Evolutionary conservation across 1,140 invertebrate genomes (phyloP).

Genomic region (Phenacoccus solenopsis): DNA sequence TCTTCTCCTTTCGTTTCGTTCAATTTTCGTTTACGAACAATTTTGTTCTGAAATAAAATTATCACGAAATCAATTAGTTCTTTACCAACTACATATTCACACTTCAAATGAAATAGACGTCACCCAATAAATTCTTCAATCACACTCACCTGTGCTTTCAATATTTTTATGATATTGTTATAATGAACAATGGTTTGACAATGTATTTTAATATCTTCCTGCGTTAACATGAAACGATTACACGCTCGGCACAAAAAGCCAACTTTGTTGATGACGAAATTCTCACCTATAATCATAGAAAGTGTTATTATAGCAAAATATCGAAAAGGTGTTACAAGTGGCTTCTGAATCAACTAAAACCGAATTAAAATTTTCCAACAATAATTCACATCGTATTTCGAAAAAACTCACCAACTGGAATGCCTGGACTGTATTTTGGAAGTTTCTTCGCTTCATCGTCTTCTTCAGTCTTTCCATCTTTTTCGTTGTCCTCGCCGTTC

Average conservation of each 20-base stretch:
- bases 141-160: slow-evolving; percentile 26
- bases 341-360: not conserved
- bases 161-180: slow-evolving; percentile 25
- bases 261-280: slow-evolving; percentile 25
- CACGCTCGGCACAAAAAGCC: slow-evolving; percentile 27
- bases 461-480: slow-evolving; percentile 19
- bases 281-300: slow-evolving; percentile 24
- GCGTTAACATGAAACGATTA: slow-evolving; percentile 25
- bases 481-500: slow-evolving; percentile 28
- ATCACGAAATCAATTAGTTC: not conserved
- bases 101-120: not conserved
- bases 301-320: too few relatives aligned
- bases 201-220: slow-evolving; percentile 27
- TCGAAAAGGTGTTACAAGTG: too few relatives aligned
- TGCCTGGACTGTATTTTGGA: slow-evolving; percentile 25
- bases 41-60: slow-evolving; percentile 9
- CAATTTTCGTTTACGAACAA: not conserved
- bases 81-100: not conserved
- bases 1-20: not conserved
- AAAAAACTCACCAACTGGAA: slow-evolving; percentile 23
- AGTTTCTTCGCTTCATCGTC: slow-evolving; percentile 22
- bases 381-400: not conserved
- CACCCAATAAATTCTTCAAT: too few relatives aligned
- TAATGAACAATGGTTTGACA: slow-evolving; percentile 28
- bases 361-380: not conserved